Evolutionary conservation across 1,140 invertebrate genomes (phyloP).

Genomic region (Camponotus vicinus): DNA sequence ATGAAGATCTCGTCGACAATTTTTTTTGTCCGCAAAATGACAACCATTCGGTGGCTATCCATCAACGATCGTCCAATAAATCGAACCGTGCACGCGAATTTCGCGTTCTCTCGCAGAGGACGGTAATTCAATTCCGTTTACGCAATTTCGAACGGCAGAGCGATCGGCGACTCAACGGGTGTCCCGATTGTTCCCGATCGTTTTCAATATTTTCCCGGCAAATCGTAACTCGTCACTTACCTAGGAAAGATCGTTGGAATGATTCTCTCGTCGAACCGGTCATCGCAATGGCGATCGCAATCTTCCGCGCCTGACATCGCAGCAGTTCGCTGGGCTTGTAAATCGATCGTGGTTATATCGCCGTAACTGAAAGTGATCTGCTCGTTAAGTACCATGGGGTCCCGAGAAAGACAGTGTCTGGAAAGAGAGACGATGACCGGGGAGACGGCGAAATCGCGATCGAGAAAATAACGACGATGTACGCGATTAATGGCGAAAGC

Average conservation of each 20-base stretch:
- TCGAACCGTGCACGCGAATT: constrained; percentile 69
- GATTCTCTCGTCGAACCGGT: constrained; percentile 13
- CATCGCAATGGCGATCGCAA: constrained; percentile 34
- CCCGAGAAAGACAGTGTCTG: constrained; percentile 58
- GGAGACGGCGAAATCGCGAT: constrained; percentile 65
- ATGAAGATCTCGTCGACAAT: constrained; percentile 28
- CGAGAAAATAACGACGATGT: constrained; percentile 73
- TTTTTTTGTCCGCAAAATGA: constrained; percentile 63
- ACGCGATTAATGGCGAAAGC: constrained; percentile 70
- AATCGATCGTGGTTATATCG: constrained; percentile 67
- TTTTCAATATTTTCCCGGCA: not conserved
- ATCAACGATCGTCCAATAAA: constrained; percentile 67
- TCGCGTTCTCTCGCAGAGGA: constrained; percentile 39
- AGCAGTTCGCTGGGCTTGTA: constrained; percentile 55
- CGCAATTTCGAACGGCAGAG: constrained; percentile 70
- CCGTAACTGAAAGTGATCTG: constrained; percentile 71
- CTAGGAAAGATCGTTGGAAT: constrained; percentile 29
- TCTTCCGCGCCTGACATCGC: constrained; percentile 48
- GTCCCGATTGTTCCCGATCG: constrained; percentile 41
- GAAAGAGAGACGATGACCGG: constrained; percentile 61
- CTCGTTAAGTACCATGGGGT: constrained; percentile 69
- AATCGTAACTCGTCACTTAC: constrained; percentile 37
- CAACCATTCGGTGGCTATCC: constrained; percentile 37
- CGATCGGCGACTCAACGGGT: constrained; percentile 68
- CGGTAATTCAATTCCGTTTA: constrained; percentile 76